Evolutionary conservation across 1,140 invertebrate species (phyloP), one percentile per base, ranked within the genome.

Genomic region (Drosophila pseudoananassae): DNA sequence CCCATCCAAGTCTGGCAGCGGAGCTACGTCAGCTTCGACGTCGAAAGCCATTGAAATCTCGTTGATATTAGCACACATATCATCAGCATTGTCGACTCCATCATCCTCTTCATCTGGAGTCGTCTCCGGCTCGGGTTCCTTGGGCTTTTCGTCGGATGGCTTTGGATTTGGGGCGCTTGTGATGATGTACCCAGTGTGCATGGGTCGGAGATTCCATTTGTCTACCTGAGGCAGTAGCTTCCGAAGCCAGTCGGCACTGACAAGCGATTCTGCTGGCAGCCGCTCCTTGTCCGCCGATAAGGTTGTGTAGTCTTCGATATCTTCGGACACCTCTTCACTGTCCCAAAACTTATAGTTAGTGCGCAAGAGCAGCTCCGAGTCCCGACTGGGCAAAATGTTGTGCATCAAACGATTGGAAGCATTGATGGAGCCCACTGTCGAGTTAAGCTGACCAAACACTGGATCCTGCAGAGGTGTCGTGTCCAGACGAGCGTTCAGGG

Each of bases 391-490:
- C 5, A 92, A 33, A 29, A 92, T 85, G 25, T 92, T 92, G 51
- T 92, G 78, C 84, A 92, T 88, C 1, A 92, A 57, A 8, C 90
- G 73, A 70, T 92, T 91, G 0, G 91, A 91, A 3, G 89, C 84
- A 27, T 91, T 91, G 5, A 91, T 90, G 5, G 90, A 90, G 14
- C 91, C 91, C 1, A 91, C 90, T 6, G 89, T 88, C 0, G 89
- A 90, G 54, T 92, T 92, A 0, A 92, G 74, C 64, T 92, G 91
- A 5, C 89, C 91, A 77, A 91, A 91, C 0, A 92, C 74, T 0
- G 91, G 83, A 77, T 92, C 91, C 43, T 91, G 87, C 47, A 90
- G 23, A 1, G 91, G 89, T 4, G 83, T 75, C 8, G 90, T 91
- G 40, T 92, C 91, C 17, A 91, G 57, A 0, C 80, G 76, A 1